Evolutionary conservation across 2,797 vertebrate genomes (phyloP), one percentile per base, ranked within the genome.

Genomic region (Manis crassicaudata): DNA sequence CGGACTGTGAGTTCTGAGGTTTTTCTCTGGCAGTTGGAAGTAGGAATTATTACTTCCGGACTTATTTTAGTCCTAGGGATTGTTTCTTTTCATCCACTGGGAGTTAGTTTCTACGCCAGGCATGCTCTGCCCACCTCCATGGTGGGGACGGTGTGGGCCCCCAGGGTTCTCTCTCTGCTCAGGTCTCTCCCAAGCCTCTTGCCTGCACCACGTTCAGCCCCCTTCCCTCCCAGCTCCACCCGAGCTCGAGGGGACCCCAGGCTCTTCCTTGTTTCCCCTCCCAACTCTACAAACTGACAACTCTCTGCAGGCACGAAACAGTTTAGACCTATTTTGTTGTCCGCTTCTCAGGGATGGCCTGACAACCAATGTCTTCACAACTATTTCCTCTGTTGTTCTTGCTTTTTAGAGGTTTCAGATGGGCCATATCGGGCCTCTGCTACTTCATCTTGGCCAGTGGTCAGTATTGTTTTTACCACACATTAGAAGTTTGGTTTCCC

Each of bases 161-260:
- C 77, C 32, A 13, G n/a, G 1, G 13, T 21, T 40, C 20, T 9
- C 9, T 7, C 46, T 46, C 29, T 23, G n/a, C 43, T 63, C 21
- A 4, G 0, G 5, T 21, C 18, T 35, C 23, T 75, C 29, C 21
- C 20, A 5, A 52, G 23, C 16, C 54, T 21, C 54, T 60, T 11
- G 54, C 6, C 35, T 10, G 20, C 35, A 27, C 8, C 17, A 10
- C 8, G 14, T 2, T 40, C 25, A 16, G 23, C 7, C 2, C 3
- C 0, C 14, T 5, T n/a, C 3, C 0, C 35, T 46, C 37, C 27
- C 8, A 62, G 35, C 7, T 60, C 10, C n/a, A 25, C 12, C 21
- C 6, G n/a, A 13, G 40, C 23, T 83, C 79, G 0, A 9, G 12
- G n/a, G 52, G 32, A 68, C 10, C 10, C 18, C 37, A 35, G 29